Conservation (phyloP, 2,888 invertebrate genomes). For the Zootermopsis nevadensis region DNA sequence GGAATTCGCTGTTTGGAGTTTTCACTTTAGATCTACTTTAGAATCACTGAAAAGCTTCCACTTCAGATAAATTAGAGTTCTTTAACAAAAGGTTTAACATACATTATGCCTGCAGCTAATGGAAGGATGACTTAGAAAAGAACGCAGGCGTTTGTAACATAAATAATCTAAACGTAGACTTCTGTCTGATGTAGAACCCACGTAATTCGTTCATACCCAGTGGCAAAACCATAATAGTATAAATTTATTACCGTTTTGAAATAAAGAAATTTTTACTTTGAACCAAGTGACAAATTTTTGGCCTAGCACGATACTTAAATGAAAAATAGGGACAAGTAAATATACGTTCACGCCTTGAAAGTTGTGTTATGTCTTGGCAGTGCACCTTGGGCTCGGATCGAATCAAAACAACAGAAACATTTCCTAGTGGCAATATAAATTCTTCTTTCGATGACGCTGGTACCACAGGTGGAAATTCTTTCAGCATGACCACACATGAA, state of each 20-base stretch:
- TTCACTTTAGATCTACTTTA: too few species aligned
- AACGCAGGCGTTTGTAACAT: background rate
- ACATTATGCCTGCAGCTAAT: too few species aligned
- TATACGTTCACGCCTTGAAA: background rate
- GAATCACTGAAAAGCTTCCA: too few species aligned
- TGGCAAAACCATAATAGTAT: background rate
- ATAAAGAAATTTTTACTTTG: background rate
- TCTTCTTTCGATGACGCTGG: background rate
- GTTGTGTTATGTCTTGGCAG: background rate
- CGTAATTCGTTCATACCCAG: background rate
- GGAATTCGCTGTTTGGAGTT: too few species aligned
- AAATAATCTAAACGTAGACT: background rate
- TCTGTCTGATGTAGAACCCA: background rate
- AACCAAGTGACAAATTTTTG: background rate
- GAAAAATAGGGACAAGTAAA: conserved; percentile 11
- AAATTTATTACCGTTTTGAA: background rate
- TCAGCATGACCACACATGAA: background rate
- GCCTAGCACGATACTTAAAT: background rate
- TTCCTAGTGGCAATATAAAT: background rate
- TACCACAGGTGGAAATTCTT: background rate
- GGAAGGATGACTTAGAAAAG: too few species aligned
- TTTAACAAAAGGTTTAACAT: too few species aligned
- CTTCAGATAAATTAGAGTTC: too few species aligned
- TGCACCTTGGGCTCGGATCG: background rate
- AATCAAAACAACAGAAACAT: background rate